Percentiles rank a stretch among this genome's conserved stretches.
Conservation (phyloP, 2,113 vertebrate species). For the Atractosteus spatula region DNA sequence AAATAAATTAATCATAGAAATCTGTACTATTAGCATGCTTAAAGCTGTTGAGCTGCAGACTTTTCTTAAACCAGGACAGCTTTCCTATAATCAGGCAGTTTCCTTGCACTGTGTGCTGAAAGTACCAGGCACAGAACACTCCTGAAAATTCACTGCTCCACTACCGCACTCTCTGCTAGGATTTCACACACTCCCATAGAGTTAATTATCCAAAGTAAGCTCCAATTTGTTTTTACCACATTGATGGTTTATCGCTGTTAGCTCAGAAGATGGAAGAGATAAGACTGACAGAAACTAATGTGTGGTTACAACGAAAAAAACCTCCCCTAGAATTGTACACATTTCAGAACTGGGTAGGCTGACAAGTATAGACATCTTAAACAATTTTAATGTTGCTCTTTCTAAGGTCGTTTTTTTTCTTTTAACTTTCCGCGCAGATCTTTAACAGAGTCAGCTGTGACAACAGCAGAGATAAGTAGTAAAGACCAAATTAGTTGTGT, state of each 20-base stretch:
- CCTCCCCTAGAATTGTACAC: too few species aligned
- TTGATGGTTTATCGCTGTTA: background rate
- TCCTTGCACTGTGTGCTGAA: background rate
- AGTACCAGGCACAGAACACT: background rate
- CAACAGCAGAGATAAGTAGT: too few species aligned
- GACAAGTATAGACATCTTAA: too few species aligned
- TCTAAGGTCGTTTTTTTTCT: too few species aligned
- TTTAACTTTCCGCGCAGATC: too few species aligned
- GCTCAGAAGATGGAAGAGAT: background rate
- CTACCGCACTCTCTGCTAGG: background rate
- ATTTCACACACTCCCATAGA: background rate
- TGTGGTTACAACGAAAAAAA: background rate
- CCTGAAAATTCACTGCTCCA: background rate
- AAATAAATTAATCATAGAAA: constrained; percentile 19
- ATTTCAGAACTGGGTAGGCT: too few species aligned
- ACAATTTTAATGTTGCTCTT: too few species aligned
- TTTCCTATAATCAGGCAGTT: constrained; percentile 13
- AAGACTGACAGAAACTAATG: constrained; percentile 4
- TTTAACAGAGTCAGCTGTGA: too few species aligned
- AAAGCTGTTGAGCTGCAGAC: background rate
- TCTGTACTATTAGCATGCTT: constrained; percentile 12
- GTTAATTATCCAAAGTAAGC: background rate
- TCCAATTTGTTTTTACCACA: constrained; percentile 10
- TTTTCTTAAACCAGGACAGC: constrained; percentile 15
- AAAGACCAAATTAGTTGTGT: too few species aligned